A percentile compares a stretch with the other conserved stretches of the same genome.
Evolutionary conservation across 2,888 invertebrate species (phyloP).

Genomic region (Netelia melanura): DNA sequence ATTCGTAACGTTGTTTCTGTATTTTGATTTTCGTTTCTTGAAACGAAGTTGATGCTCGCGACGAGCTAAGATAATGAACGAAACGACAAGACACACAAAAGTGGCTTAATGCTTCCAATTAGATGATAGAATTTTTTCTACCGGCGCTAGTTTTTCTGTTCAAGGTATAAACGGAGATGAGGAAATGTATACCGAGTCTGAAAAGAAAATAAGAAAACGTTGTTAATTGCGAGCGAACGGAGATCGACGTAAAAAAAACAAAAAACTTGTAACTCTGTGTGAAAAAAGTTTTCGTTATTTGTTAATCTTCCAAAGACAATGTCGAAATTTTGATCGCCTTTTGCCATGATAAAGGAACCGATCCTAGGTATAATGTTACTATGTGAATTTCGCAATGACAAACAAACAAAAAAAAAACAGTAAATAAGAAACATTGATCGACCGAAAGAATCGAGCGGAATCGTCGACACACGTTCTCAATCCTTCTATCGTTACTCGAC

Average conservation of each 20-base stretch:
- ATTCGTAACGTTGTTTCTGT: not conserved
- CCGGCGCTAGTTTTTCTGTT: conserved; percentile 17
- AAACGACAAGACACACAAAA: conserved; percentile 55
- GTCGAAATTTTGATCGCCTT: not conserved
- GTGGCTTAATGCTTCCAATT: conserved; percentile 67
- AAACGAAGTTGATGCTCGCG: no score
- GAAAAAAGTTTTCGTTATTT: not conserved
- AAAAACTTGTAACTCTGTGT: not conserved
- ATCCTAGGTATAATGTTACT: conserved; percentile 9
- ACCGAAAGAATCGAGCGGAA: conserved; percentile 3
- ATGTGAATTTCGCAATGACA: not conserved
- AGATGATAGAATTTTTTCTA: conserved; percentile 61
- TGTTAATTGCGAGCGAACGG: not conserved
- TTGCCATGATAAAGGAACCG: not conserved
- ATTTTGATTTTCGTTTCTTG: not conserved
- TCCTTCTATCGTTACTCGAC: not conserved
- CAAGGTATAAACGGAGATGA: not conserved
- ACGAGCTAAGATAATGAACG: conserved; percentile 5
- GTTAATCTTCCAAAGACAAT: not conserved
- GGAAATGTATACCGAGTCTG: not conserved
- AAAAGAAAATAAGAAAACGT: not conserved
- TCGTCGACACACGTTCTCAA: not conserved
- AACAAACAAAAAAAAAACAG: not conserved
- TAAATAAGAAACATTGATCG: not conserved
- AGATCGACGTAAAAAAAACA: not conserved